phyloP scores from a whole-genome alignment of 2,888 invertebrate species.

The Cerastoderma edule region DNA sequence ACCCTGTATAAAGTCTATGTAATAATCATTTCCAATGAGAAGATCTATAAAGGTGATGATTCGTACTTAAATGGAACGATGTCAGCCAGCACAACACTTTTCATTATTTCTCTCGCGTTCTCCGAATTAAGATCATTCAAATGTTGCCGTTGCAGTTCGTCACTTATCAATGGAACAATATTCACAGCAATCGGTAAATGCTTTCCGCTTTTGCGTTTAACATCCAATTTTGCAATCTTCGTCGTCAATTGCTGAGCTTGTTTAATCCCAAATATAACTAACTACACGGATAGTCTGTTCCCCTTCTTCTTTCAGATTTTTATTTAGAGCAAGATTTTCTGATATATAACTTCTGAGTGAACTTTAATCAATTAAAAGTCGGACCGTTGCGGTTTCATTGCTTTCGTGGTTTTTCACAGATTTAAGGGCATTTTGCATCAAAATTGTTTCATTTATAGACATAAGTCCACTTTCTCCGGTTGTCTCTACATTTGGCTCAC shows the following conservation, averaged over 20 bases:
- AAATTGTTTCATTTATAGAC: slow-evolving; percentile 33
- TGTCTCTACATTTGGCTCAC: not conserved
- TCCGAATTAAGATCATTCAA: slow-evolving; percentile 1
- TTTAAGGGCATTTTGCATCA: slow-evolving; percentile 26
- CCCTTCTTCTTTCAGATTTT: slow-evolving; percentile 2
- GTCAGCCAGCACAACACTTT: slow-evolving; percentile 2
- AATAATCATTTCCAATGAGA: slow-evolving; percentile 22
- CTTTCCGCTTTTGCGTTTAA: slow-evolving; percentile 20
- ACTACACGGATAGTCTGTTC: slow-evolving; percentile 18
- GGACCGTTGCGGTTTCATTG: not conserved
- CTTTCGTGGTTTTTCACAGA: slow-evolving; percentile 21
- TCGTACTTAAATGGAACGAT: not conserved
- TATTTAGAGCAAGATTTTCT: slow-evolving; percentile 8
- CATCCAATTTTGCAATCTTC: not conserved
- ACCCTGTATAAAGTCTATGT: not conserved
- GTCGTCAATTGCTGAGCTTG: slow-evolving; percentile 14
- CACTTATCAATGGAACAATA: slow-evolving; percentile 29
- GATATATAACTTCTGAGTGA: slow-evolving; percentile 34
- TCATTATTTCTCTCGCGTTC: not conserved
- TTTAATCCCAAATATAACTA: slow-evolving; percentile 22
- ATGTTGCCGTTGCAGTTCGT: slow-evolving; percentile 12
- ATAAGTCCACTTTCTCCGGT: slow-evolving; percentile 33
- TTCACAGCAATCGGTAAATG: slow-evolving; percentile 17
- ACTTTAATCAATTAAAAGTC: slow-evolving; percentile 31
- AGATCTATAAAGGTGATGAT: not conserved